Percentiles rank a stretch among this genome's conserved stretches.
These are phyloP conservation scores for Naja naja DNA, from an alignment of 2,113 vertebrate species.

Conservation along the genomic window DNA sequence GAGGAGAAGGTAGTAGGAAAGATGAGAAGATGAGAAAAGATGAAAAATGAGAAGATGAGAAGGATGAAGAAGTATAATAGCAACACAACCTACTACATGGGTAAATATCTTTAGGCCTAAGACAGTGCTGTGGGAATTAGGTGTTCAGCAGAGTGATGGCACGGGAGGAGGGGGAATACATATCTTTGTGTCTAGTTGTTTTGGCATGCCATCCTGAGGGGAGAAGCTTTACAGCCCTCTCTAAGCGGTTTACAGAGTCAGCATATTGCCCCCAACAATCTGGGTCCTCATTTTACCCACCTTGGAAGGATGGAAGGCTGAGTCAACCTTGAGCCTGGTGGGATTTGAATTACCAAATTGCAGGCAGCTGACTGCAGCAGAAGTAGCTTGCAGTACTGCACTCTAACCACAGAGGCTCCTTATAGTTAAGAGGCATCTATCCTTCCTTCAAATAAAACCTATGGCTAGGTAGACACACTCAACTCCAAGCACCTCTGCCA, in stretches of 20 bases:
- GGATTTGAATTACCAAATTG: too few relatives aligned
- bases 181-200: neutral
- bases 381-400: too few relatives aligned
- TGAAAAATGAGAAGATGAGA: too few relatives aligned
- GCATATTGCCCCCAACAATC: too few relatives aligned
- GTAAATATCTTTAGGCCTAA: neutral
- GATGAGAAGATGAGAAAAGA: neutral
- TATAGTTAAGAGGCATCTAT: neutral
- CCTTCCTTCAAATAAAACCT: neutral
- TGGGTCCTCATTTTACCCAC: too few relatives aligned
- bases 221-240: neutral
- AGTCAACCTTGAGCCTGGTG: too few relatives aligned
- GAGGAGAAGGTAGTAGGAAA: neutral
- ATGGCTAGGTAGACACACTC: neutral
- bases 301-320: too few relatives aligned
- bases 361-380: too few relatives aligned
- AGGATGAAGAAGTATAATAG: neutral
- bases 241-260: too few relatives aligned
- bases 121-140: neutral
- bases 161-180: accelerated
- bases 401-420: too few relatives aligned
- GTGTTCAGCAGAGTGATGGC: neutral
- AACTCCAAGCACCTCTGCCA: neutral
- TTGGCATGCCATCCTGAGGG: neutral
- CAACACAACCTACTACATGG: neutral